These are phyloP conservation scores for Aphelenchoides avenae DNA, from an alignment of 1,140 invertebrate genomes.

Conservation along the genomic window DNA sequence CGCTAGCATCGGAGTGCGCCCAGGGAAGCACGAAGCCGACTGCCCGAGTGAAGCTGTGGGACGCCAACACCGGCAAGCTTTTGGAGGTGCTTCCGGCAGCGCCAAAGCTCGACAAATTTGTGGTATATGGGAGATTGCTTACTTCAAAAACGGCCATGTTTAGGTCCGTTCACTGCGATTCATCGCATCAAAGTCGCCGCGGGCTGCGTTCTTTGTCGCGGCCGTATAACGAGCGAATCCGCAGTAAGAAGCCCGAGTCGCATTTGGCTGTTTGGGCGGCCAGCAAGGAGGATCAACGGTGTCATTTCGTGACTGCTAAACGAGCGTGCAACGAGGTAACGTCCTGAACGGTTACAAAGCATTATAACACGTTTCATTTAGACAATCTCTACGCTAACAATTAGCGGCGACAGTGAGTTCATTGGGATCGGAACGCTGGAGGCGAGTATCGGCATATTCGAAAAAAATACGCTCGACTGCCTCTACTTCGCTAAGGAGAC, in stretches of 20 bases:
- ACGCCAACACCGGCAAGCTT: too few relatives aligned
- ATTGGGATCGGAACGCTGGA: slow-evolving; percentile 30
- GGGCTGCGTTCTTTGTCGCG: slow-evolving; percentile 12
- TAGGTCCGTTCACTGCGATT: slow-evolving; percentile 32
- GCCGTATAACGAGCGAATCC: slow-evolving; percentile 25
- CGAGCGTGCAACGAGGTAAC: slow-evolving; percentile 24
- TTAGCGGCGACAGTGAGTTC: slow-evolving; percentile 28
- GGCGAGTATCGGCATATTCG: slow-evolving; percentile 24
- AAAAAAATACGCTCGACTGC: slow-evolving; percentile 17
- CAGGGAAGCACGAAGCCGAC: too few relatives aligned
- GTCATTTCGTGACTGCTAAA: slow-evolving; percentile 13
- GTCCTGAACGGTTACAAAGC: background rate
- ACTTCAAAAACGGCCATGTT: too few relatives aligned
- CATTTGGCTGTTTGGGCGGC: slow-evolving; percentile 18
- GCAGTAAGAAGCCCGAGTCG: slow-evolving; percentile 23
- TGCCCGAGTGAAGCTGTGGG: too few relatives aligned
- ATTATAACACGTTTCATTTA: slow-evolving; percentile 14
- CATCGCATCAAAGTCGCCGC: slow-evolving; percentile 8
- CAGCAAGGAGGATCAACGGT: slow-evolving; percentile 14
- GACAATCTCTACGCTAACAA: slow-evolving; percentile 17
- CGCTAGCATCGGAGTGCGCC: too few relatives aligned
- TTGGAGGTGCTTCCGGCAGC: too few relatives aligned
- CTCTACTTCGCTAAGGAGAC: slow-evolving; percentile 9
- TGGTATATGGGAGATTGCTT: too few relatives aligned
- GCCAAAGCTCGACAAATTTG: too few relatives aligned